These are phyloP conservation scores for Melanotaenia boesemani DNA, from an alignment of 2,797 vertebrate species.

Conservation along the genomic window DNA sequence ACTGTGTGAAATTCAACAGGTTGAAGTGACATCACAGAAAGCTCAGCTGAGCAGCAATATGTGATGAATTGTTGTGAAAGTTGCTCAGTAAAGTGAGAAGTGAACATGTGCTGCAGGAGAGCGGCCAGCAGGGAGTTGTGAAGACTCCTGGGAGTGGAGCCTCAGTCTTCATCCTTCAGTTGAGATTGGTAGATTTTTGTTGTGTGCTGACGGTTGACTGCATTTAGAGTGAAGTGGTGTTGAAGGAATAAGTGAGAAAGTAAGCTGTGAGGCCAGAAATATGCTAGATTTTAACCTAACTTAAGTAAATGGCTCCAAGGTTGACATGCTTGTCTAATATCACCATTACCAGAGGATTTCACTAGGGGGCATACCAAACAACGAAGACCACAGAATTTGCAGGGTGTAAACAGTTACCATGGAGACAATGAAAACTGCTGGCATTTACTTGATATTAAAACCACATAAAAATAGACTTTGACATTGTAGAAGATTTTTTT, in stretches of 20 bases:
- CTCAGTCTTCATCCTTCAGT: background rate
- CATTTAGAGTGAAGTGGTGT: background rate
- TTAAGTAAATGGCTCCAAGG: too few species aligned
- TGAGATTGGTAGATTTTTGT: background rate
- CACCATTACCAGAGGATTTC: background rate
- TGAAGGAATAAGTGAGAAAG: background rate
- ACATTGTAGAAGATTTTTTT: too few species aligned
- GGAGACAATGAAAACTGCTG: too few species aligned
- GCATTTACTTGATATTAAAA: too few species aligned
- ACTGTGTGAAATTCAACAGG: background rate
- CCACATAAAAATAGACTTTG: too few species aligned
- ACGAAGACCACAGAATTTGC: too few species aligned
- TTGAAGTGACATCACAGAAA: background rate
- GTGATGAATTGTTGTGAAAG: background rate
- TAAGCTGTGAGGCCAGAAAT: background rate
- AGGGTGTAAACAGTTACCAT: too few species aligned
- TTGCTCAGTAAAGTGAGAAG: slow-evolving; percentile 9
- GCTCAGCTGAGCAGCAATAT: slow-evolving; percentile 3
- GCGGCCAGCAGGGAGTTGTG: background rate
- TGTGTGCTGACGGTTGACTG: background rate
- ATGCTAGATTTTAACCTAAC: too few species aligned
- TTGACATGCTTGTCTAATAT: background rate
- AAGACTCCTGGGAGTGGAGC: background rate
- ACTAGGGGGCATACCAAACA: background rate
- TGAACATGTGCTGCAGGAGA: background rate